Evolutionary conservation across 2,113 vertebrate species (phyloP).

Genomic region (Platysternon megacephalum): DNA sequence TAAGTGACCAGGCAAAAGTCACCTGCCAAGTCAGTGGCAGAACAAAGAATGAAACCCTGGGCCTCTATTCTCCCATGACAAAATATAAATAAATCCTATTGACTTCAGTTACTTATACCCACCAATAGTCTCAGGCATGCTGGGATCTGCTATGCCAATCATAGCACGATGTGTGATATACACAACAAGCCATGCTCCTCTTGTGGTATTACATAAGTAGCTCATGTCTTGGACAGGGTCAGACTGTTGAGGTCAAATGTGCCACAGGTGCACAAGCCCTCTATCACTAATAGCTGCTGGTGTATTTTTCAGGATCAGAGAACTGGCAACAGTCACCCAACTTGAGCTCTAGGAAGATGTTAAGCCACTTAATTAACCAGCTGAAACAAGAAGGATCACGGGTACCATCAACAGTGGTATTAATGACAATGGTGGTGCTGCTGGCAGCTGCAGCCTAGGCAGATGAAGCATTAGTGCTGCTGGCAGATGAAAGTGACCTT

Average conservation of each 20-base stretch:
- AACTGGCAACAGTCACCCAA: not conserved
- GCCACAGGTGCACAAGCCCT: not conserved
- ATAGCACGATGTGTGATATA: not conserved
- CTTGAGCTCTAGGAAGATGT: not conserved
- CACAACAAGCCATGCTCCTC: not conserved
- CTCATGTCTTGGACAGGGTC: not conserved
- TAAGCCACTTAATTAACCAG: not conserved
- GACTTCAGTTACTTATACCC: slow-evolving; percentile 10
- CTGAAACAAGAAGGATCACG: not conserved
- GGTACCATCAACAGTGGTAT: not conserved
- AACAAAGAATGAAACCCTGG: not conserved
- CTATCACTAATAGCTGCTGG: not conserved
- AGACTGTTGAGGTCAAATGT: not conserved
- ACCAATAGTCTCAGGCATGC: slow-evolving; percentile 32
- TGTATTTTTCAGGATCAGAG: not conserved
- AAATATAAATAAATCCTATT: slow-evolving; percentile 35
- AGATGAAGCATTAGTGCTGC: not conserved
- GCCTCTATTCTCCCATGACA: slow-evolving; percentile 38
- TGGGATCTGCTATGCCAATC: slow-evolving; percentile 29
- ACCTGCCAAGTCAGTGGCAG: not conserved
- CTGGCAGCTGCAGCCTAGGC: not conserved
- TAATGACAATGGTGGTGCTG: not conserved
- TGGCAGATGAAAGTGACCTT: not conserved
- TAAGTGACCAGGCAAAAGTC: slow-evolving; percentile 14
- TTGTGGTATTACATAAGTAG: not conserved